These are phyloP conservation scores for Rhopalosiphum padi DNA, from an alignment of 1,140 invertebrate genomes.

Conservation along the genomic window DNA sequence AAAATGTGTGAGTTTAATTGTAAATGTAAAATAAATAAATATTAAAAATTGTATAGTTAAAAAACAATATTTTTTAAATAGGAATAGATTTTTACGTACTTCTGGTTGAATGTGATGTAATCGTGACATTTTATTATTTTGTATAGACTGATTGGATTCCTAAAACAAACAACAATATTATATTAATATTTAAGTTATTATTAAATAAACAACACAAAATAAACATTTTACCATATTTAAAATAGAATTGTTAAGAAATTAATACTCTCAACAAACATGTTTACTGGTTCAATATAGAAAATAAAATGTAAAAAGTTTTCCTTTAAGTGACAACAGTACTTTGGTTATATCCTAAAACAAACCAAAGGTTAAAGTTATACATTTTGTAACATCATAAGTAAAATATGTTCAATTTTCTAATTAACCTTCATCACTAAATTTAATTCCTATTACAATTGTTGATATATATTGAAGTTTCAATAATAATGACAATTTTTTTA, in stretches of 20 bases:
- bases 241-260: constrained; percentile 29
- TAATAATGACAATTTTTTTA: too few species aligned
- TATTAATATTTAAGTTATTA: background rate
- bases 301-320: background rate
- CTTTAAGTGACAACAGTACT: background rate
- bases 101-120: constrained; percentile 57
- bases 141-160: background rate
- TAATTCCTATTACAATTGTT: too few species aligned
- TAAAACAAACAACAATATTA: constrained; percentile 23
- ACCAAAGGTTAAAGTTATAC: background rate
- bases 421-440: background rate
- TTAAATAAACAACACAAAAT: constrained; percentile 12
- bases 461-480: too few species aligned
- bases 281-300: background rate
- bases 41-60: background rate
- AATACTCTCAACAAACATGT: constrained; percentile 21
- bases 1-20: too few species aligned
- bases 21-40: too few species aligned
- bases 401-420: background rate
- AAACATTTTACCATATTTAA: background rate
- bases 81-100: constrained; percentile 12
- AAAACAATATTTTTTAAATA: background rate
- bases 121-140: constrained; percentile 51
- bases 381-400: background rate
- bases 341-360: constrained; percentile 27